These are phyloP conservation scores for Eulemur rubriventer DNA, from an alignment of 2,797 vertebrate species.

Conservation along the genomic window DNA sequence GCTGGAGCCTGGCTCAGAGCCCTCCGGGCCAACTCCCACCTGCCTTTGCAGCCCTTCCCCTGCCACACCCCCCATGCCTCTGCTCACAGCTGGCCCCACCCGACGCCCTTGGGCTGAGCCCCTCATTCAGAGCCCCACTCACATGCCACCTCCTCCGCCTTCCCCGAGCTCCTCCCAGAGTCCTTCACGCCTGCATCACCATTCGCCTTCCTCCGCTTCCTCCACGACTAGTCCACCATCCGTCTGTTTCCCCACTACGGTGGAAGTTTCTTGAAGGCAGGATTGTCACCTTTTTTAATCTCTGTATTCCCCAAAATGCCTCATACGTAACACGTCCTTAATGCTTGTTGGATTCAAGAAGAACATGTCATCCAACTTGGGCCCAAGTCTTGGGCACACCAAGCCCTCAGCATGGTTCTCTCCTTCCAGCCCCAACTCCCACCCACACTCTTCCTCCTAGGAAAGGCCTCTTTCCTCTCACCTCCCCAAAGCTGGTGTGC, in stretches of 20 bases:
- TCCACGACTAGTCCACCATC: neutral
- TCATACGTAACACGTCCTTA: rapidly evolving
- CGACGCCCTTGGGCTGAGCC: neutral
- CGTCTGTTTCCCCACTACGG: neutral
- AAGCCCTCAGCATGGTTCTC: neutral
- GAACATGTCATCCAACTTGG: rapidly evolving
- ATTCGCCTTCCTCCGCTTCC: neutral
- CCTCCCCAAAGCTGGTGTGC: rapidly evolving
- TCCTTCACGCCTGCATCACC: neutral
- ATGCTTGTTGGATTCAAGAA: neutral
- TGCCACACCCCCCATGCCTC: neutral
- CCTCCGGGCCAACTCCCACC: neutral
- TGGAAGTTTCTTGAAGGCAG: neutral
- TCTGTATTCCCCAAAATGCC: neutral
- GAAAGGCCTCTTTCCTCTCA: neutral
- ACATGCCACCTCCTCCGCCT: neutral
- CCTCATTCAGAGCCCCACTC: neutral
- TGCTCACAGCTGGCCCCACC: rapidly evolving
- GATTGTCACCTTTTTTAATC: neutral
- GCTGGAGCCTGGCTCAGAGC: no score
- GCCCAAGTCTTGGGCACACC: neutral
- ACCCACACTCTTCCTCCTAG: neutral
- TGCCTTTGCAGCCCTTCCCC: neutral
- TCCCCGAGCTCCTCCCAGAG: rapidly evolving
- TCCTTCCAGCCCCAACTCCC: neutral